Evolutionary conservation across 2,888 invertebrate genomes (phyloP).

Genomic region (Willowsia nigromaculata): DNA sequence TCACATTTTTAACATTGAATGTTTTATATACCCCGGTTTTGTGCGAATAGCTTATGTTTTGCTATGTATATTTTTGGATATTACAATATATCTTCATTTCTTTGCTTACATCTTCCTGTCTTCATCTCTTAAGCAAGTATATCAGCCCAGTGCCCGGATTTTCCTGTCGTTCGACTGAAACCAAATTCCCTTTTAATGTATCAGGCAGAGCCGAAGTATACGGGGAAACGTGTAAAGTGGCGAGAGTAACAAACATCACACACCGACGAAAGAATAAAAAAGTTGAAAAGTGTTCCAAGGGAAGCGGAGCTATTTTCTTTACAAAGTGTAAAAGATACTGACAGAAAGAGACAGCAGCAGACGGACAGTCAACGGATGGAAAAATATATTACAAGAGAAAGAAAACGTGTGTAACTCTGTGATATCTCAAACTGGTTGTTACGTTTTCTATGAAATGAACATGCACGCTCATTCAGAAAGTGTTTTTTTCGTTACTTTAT

Average conservation of each 20-base stretch:
- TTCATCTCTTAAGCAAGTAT: neutral
- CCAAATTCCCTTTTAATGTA: neutral
- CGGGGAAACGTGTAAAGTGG: neutral
- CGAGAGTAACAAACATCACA: neutral
- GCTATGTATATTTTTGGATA: neutral
- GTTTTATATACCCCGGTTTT: constrained; percentile 6
- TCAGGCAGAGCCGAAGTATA: neutral
- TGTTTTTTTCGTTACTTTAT: neutral
- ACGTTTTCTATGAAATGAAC: neutral
- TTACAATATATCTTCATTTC: neutral
- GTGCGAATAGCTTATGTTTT: too few species aligned
- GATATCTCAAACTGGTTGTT: constrained; percentile 1
- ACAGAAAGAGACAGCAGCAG: constrained; percentile 38
- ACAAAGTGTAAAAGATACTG: constrained; percentile 50
- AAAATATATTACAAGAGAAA: neutral
- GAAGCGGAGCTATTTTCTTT: neutral
- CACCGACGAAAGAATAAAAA: neutral
- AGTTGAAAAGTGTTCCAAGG: neutral
- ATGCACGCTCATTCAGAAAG: constrained; percentile 11
- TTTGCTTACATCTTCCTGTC: neutral
- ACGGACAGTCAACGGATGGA: constrained; percentile 1
- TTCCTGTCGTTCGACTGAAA: constrained; percentile 42
- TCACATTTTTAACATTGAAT: too few species aligned
- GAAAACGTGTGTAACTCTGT: neutral
- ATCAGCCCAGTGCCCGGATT: constrained; percentile 54